A percentile compares a stretch with the other conserved stretches of the same genome.
Evolutionary conservation across 2,797 vertebrate species (phyloP).

Genomic region (Valencia hispanica): DNA sequence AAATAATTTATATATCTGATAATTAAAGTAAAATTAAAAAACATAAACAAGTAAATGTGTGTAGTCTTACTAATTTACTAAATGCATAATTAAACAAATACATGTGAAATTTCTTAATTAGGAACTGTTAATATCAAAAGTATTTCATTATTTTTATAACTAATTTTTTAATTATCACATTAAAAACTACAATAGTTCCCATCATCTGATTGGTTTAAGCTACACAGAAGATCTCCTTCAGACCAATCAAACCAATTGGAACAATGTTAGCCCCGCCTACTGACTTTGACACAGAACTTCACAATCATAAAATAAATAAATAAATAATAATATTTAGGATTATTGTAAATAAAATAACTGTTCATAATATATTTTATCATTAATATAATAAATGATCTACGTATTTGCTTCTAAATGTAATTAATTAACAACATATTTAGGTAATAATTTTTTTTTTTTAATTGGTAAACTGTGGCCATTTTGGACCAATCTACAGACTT

Average conservation of each 20-base stretch:
- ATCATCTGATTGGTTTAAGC: background rate
- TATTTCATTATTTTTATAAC: background rate
- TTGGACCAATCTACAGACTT: background rate
- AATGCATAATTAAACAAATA: no score
- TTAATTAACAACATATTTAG: background rate
- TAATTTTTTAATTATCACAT: background rate
- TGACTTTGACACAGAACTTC: no score
- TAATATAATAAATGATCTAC: background rate
- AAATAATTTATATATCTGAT: no score
- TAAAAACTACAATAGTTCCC: no score
- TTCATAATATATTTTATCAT: background rate
- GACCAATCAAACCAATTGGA: background rate
- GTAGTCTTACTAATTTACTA: no score
- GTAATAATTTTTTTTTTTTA: background rate
- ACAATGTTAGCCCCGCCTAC: background rate
- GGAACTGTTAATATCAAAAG: no score
- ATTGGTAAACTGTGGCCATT: background rate
- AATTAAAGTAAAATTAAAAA: no score
- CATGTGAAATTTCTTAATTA: no score
- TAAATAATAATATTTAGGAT: background rate
- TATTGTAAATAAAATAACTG: background rate
- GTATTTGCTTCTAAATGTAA: background rate
- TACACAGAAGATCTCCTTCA: background rate
- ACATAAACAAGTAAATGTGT: no score
- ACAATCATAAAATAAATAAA: background rate